Percentiles rank a stretch among this genome's conserved stretches.
Evolutionary conservation across 2,888 invertebrate species (phyloP).

Genomic region (Silvanus unidentatus): DNA sequence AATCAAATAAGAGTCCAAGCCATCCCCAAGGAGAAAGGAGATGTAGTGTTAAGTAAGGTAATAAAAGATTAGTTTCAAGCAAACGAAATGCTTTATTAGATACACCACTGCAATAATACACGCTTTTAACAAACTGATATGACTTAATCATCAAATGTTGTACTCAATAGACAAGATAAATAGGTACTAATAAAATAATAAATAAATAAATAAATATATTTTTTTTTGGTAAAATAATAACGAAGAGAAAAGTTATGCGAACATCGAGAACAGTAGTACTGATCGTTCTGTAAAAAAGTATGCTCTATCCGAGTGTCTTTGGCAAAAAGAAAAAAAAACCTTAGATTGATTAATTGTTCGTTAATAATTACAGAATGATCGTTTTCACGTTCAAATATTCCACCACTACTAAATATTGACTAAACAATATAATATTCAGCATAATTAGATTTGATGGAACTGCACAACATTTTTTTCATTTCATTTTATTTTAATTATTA

Average conservation of each 20-base stretch:
- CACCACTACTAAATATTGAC: neutral
- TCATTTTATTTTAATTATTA: slow-evolving; percentile 35
- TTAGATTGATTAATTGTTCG: too few relatives aligned
- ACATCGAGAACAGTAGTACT: slow-evolving; percentile 11
- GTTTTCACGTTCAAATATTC: too few relatives aligned
- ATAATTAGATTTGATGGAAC: slow-evolving; percentile 32
- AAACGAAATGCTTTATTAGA: slow-evolving; percentile 50
- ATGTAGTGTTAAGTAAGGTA: neutral
- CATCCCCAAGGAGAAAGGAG: too few relatives aligned
- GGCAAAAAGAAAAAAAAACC: too few relatives aligned
- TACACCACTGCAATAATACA: slow-evolving; percentile 50
- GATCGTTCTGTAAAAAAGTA: slow-evolving; percentile 3
- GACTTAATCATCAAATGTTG: slow-evolving; percentile 47
- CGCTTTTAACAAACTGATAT: slow-evolving; percentile 50
- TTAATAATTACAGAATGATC: too few relatives aligned
- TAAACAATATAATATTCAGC: neutral
- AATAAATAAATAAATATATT: slow-evolving; percentile 38
- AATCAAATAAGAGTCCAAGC: too few relatives aligned
- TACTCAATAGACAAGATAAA: slow-evolving; percentile 41
- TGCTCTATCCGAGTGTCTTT: slow-evolving; percentile 15
- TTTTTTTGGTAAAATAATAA: slow-evolving; percentile 30
- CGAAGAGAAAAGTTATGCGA: slow-evolving; percentile 11
- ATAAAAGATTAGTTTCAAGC: slow-evolving; percentile 33
- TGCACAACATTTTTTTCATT: slow-evolving; percentile 37
- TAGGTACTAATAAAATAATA: slow-evolving; percentile 36